Conservation (phyloP, 2,113 vertebrate genomes). For the Corythornis vintsioides region DNA sequence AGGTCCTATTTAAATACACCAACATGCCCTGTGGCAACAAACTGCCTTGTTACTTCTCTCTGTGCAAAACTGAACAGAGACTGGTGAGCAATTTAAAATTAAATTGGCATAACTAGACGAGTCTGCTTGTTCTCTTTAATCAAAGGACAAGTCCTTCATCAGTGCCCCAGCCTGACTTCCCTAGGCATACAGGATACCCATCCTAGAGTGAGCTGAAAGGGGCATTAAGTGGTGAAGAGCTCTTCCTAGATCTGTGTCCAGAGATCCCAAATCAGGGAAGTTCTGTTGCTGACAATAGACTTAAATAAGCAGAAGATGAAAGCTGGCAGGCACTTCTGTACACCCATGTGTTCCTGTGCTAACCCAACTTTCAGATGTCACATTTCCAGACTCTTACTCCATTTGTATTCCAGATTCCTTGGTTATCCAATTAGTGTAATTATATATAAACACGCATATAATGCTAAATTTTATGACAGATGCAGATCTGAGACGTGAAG, state of each 20-base stretch:
- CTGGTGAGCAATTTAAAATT: neutral
- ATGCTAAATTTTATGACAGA: neutral
- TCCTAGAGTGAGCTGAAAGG: neutral
- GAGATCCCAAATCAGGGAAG: neutral
- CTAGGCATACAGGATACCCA: neutral
- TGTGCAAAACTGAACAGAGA: neutral
- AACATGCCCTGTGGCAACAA: neutral
- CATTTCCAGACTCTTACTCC: neutral
- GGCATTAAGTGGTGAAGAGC: neutral
- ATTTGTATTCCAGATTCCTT: neutral
- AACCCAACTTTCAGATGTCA: neutral
- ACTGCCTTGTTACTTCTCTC: neutral
- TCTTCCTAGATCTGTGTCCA: neutral
- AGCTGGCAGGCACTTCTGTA: neutral
- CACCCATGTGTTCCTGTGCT: neutral
- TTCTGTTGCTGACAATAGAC: neutral
- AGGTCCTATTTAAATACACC: neutral
- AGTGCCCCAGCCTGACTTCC: neutral
- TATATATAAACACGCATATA: neutral
- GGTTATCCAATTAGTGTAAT: neutral
- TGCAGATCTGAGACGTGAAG: neutral
- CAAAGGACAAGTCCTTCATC: neutral
- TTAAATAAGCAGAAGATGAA: slow-evolving; percentile 7
- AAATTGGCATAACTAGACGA: neutral
- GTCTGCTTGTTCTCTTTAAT: neutral